Evolutionary conservation across 2,797 vertebrate species (phyloP).

Genomic region (Gouania willdenowi): DNA sequence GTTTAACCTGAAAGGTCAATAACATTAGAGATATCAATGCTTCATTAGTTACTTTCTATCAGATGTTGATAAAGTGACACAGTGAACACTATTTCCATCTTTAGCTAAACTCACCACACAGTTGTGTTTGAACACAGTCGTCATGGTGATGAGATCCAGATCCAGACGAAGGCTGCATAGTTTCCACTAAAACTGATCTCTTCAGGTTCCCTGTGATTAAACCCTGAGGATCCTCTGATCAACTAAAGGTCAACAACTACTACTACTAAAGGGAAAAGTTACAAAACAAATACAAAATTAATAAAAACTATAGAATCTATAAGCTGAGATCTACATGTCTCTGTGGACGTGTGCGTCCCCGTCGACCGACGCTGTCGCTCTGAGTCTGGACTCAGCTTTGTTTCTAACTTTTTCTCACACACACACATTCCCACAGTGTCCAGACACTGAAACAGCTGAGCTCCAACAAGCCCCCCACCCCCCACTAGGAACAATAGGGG

Average conservation of each 20-base stretch:
- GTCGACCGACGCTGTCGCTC: slow-evolving; percentile 29
- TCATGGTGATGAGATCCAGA: slow-evolving; percentile 50
- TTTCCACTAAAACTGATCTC: background rate
- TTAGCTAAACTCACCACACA: slow-evolving; percentile 52
- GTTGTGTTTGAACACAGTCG: slow-evolving; percentile 53
- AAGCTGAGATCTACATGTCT: too few species aligned
- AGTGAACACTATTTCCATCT: too few species aligned
- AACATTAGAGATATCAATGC: too few species aligned
- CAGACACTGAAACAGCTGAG: slow-evolving; percentile 65
- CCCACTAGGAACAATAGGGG: slow-evolving; percentile 56
- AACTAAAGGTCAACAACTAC: slow-evolving; percentile 7
- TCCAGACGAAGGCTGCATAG: slow-evolving; percentile 53
- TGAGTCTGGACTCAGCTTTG: slow-evolving; percentile 32
- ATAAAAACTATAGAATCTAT: too few species aligned
- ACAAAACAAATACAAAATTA: too few species aligned
- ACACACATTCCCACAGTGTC: slow-evolving; percentile 58
- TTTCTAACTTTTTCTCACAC: slow-evolving; percentile 55
- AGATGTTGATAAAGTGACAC: too few species aligned
- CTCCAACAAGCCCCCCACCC: background rate
- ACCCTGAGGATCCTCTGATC: too few species aligned
- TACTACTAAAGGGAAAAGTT: slow-evolving; percentile 6
- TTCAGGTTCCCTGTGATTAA: slow-evolving; percentile 1
- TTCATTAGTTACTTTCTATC: too few species aligned
- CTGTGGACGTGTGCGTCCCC: too few species aligned
- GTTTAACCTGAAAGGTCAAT: too few species aligned